Evolutionary conservation across 2,113 vertebrate genomes (phyloP).

Genomic region (Lepisosteus osseus): DNA sequence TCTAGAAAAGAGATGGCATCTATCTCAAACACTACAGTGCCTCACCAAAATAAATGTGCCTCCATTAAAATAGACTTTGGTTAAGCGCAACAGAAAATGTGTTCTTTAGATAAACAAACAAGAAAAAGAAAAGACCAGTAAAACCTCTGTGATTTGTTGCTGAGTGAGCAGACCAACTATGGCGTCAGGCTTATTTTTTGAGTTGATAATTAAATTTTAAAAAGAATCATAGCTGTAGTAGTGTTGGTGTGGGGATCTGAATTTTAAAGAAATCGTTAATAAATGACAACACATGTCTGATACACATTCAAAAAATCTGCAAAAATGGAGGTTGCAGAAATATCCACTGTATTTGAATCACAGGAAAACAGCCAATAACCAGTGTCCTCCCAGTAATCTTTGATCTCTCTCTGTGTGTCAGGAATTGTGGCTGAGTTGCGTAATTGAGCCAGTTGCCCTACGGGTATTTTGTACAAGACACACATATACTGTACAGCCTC

Average conservation of each 20-base stretch:
- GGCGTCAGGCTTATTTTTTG: too few species aligned
- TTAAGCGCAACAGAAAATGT: slow-evolving; percentile 1
- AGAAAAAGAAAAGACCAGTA: too few species aligned
- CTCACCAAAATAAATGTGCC: not conserved
- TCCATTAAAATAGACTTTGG: not conserved
- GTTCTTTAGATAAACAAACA: not conserved
- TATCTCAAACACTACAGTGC: slow-evolving; percentile 7
- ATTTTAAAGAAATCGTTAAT: too few species aligned
- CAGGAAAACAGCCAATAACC: slow-evolving; percentile 11
- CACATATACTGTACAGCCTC: slow-evolving; percentile 25
- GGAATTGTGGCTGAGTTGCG: slow-evolving; percentile 43
- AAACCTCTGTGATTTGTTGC: too few species aligned
- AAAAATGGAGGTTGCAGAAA: slow-evolving; percentile 5
- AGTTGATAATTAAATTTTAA: too few species aligned
- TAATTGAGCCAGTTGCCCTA: slow-evolving; percentile 44
- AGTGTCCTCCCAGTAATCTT: slow-evolving; percentile 37
- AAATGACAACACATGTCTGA: not conserved
- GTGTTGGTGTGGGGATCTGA: not conserved
- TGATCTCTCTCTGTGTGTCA: slow-evolving; percentile 29
- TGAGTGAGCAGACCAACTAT: too few species aligned
- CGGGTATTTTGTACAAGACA: slow-evolving; percentile 35
- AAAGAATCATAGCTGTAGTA: not conserved
- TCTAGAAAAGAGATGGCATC: not conserved
- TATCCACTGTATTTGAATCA: not conserved
- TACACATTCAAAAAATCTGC: slow-evolving; percentile 18